Percentiles rank a stretch among this genome's conserved stretches.
Evolutionary conservation across 2,888 invertebrate species (phyloP).

Genomic region (Drosophila paracracens): DNA sequence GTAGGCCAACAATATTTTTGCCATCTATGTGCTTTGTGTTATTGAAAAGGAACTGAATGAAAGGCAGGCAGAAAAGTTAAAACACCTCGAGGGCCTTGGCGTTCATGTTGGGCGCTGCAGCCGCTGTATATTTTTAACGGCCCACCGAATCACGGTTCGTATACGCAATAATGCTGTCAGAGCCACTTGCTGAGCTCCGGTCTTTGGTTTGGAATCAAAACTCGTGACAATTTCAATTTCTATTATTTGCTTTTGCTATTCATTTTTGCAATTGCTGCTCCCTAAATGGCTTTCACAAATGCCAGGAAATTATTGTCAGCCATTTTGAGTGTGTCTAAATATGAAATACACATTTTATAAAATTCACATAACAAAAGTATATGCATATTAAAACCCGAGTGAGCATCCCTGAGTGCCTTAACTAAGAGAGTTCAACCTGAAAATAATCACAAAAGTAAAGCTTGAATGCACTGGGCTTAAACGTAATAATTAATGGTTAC

Average conservation of each 20-base stretch:
- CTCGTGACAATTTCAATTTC: slow-evolving; percentile 61
- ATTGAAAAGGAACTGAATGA: slow-evolving; percentile 77
- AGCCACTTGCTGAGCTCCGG: slow-evolving; percentile 43
- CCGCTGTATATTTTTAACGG: slow-evolving; percentile 21
- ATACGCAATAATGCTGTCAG: slow-evolving; percentile 60
- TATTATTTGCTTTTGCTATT: slow-evolving; percentile 42
- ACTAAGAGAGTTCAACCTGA: neutral
- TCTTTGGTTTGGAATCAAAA: slow-evolving; percentile 38
- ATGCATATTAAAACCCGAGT: neutral
- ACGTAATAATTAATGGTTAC: neutral
- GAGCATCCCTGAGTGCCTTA: too few relatives aligned
- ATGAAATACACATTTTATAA: neutral
- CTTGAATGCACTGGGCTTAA: neutral
- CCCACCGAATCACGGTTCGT: slow-evolving; percentile 35
- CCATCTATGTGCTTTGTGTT: slow-evolving; percentile 67
- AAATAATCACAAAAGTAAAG: neutral
- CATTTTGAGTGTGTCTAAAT: slow-evolving; percentile 14
- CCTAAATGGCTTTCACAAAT: slow-evolving; percentile 22
- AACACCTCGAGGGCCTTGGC: slow-evolving; percentile 69
- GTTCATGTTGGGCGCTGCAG: slow-evolving; percentile 16
- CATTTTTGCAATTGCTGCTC: slow-evolving; percentile 47
- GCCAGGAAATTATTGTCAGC: slow-evolving; percentile 7
- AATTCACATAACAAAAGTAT: neutral
- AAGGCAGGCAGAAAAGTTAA: slow-evolving; percentile 75
- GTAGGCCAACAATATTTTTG: slow-evolving; percentile 76